A percentile compares a stretch with the other conserved stretches of the same genome.
phyloP scores from a whole-genome alignment of 2,113 vertebrate species.

The Equus przewalskii region DNA sequence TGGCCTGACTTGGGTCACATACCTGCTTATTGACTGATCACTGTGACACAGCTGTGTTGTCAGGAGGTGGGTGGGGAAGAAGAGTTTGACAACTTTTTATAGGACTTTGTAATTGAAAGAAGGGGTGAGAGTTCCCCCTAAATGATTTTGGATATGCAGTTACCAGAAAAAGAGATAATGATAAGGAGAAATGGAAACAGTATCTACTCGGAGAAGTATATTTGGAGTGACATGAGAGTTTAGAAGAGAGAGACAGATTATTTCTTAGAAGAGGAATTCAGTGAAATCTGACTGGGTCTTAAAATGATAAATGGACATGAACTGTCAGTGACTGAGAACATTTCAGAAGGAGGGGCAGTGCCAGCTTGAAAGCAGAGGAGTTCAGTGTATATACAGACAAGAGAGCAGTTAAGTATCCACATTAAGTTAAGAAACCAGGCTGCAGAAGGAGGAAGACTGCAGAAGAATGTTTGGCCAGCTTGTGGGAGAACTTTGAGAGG shows the following conservation, averaged over 20 bases:
- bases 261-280: constrained; percentile 46
- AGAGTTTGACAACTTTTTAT: background rate
- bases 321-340: background rate
- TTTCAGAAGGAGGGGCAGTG: background rate
- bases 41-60: background rate
- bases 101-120: background rate
- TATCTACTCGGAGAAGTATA: background rate
- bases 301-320: background rate
- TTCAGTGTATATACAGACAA: background rate
- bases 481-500: background rate
- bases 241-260: background rate
- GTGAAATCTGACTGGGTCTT: background rate
- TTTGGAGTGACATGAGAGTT: background rate
- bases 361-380: background rate
- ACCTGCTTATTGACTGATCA: background rate
- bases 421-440: too few species aligned
- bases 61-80: background rate
- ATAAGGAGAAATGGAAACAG: background rate
- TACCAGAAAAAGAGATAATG: background rate
- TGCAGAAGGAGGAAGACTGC: background rate
- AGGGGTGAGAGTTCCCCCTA: background rate
- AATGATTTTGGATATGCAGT: background rate
- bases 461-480: background rate
- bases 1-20: background rate
- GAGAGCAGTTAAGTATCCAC: background rate